A percentile compares a stretch with the other conserved stretches of the same genome.
Conservation (phyloP, 35 echinoderm and acorn worm genomes). For the Acanthaster planci region DNA sequence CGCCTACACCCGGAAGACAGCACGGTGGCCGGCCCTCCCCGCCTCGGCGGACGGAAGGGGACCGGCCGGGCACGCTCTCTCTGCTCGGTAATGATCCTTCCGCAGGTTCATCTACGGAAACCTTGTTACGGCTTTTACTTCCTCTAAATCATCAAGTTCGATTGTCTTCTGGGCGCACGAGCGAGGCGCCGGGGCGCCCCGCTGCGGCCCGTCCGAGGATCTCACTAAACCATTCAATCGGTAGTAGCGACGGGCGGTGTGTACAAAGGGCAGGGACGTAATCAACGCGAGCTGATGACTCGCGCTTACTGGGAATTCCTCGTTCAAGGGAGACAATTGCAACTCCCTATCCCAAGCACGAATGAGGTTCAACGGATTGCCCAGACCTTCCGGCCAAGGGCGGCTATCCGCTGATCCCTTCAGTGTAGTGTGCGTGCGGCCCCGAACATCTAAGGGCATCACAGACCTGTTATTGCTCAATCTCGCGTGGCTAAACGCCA, state of each 20-base stretch:
- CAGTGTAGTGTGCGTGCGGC: slow-evolving; percentile 85
- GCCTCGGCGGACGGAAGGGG: not conserved
- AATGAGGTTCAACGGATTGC: slow-evolving; percentile 66
- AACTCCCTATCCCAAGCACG: slow-evolving; percentile 59
- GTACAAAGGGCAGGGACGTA: slow-evolving; percentile 94
- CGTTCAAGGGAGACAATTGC: slow-evolving; percentile 92
- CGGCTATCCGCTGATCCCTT: slow-evolving; percentile 33
- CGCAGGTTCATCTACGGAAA: slow-evolving; percentile 96
- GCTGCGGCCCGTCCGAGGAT: slow-evolving; percentile 79
- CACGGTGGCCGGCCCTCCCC: not conserved
- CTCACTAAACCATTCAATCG: slow-evolving; percentile 87
- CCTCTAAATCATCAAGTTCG: slow-evolving; percentile 98
- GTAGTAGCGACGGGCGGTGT: slow-evolving; percentile 92
- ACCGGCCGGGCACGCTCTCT: not conserved
- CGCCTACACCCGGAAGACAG: not conserved
- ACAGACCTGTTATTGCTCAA: slow-evolving; percentile 88
- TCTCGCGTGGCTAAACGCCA: slow-evolving; percentile 64
- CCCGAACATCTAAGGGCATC: slow-evolving; percentile 96
- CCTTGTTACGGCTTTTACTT: slow-evolving; percentile 98
- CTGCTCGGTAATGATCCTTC: slow-evolving; percentile 74
- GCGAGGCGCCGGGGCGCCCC: slow-evolving; percentile 25
- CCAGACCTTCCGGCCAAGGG: slow-evolving; percentile 61
- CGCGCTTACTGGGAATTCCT: slow-evolving; percentile 92
- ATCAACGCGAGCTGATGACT: slow-evolving; percentile 92
- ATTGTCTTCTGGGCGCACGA: slow-evolving; percentile 79